Base-by-base conservation (phyloP, 2,888 invertebrate genomes). In the Ypsolopha scabrella region DNA sequence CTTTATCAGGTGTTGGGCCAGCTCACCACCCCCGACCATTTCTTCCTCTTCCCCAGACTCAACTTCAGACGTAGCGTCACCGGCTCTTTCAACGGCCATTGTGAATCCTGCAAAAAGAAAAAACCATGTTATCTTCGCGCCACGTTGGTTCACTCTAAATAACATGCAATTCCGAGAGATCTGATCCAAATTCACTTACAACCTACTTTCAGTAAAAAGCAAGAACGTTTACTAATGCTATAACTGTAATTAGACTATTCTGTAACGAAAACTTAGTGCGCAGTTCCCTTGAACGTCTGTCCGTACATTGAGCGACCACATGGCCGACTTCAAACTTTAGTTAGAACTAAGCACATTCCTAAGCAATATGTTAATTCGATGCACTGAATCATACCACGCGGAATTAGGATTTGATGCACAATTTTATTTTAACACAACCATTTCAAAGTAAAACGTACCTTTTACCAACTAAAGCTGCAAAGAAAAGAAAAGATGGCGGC, bases 1-100 rank as follows among this genome's bases (percentile, higher is more conserved):
- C 67, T 82, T 80, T 72, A 81, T 67, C 58, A 82, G 70, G 62
- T 81, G 77, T 63, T 77, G 73, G 52, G 85, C 72, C 60, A 80
- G 64, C 68, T 83, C 82, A 43, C 87, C 88, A 50, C 88, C 88
- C 48, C 87, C 82, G 14, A 85, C 80, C 45, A 87, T 87, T 63
- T 89, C 90, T 59, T 89, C 89, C 52, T 91, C 91, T 55, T 91
- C 92, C 39, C 89, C 88, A 44, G 91, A 90, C 69, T 92, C 92
- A 63, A 90, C 78, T 57, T 90, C 90, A 54, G 90, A 90, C 55
- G 89, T 89, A 66, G 89, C 89, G 70, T 91, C 90, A 56, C 89
- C 89, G 64, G 89, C 87, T 61, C 88, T 90, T 68, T 92, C 91
- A 62, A 91, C 90, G 62, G 90, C 88, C 91, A 91, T 92, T 72